Percentiles rank a stretch among this genome's conserved stretches.
These are phyloP conservation scores for Chalcis sispes DNA, from an alignment of 2,888 invertebrate genomes.

Conservation along the genomic window DNA sequence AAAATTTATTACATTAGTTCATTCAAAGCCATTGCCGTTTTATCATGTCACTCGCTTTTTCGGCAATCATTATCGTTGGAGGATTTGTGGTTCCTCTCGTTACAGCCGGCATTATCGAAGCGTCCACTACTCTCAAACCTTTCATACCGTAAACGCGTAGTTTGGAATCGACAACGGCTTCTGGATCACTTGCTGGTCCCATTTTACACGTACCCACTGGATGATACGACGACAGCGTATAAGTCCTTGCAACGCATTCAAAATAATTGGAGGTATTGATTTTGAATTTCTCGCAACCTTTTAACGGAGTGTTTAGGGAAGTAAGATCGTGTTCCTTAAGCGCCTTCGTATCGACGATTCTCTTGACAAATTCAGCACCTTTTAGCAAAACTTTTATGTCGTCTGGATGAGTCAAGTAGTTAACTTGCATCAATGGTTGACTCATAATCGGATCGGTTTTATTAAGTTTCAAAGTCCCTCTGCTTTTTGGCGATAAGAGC, in stretches of 20 bases:
- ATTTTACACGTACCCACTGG: slow-evolving; percentile 83
- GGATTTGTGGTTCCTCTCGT: slow-evolving; percentile 14
- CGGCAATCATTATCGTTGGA: slow-evolving; percentile 15
- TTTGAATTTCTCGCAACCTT: slow-evolving; percentile 47
- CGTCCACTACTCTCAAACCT: slow-evolving; percentile 11
- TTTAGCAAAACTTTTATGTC: slow-evolving; percentile 82
- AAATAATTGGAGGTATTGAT: slow-evolving; percentile 80
- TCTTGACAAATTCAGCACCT: slow-evolving; percentile 79
- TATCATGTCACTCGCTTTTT: slow-evolving; percentile 22
- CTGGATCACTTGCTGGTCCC: slow-evolving; percentile 79
- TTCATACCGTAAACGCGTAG: slow-evolving; percentile 75
- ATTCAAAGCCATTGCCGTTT: background rate
- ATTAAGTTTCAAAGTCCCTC: slow-evolving; percentile 81
- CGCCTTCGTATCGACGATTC: slow-evolving; percentile 74
- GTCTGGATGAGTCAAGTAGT: slow-evolving; percentile 80
- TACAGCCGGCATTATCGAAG: slow-evolving; percentile 6
- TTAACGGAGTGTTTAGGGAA: background rate
- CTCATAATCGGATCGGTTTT: slow-evolving; percentile 84
- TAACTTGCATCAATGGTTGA: slow-evolving; percentile 84
- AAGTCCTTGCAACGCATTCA: slow-evolving; percentile 79
- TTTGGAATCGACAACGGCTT: slow-evolving; percentile 81
- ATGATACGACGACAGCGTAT: slow-evolving; percentile 80
- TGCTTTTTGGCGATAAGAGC: slow-evolving; percentile 80
- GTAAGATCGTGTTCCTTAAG: background rate
- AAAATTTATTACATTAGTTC: too few relatives aligned